Evolutionary conservation across 2,888 invertebrate species (phyloP), one percentile per base, ranked within the genome.

Genomic region (Caenorhabditis macrosperma): DNA sequence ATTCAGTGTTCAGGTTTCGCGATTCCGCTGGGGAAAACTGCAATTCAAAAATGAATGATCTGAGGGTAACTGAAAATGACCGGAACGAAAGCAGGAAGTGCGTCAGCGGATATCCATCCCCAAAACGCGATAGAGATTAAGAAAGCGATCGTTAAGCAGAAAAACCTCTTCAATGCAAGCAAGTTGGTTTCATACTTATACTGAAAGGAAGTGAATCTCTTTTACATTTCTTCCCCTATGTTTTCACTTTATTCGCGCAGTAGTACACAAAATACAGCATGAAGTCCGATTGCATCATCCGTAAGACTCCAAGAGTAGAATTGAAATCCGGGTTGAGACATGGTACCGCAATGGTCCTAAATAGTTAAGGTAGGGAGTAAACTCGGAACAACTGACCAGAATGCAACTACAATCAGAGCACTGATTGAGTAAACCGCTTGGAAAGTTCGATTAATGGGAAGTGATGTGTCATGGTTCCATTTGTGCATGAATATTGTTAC

Each of bases 21-120:
- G 59, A 59, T 44, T 59, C 59, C 0, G 59, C 59, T 1, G 59
- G 44, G 2, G 59, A 41, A 38, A 24, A 59, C 59, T 59, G 26
- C 15, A 59, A 59, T n/a, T 0, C 5, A 55, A 38, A 38, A 10
- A 12, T 9, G 3, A 38, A 12, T 5, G 33, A 10, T 12, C 9
- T 38, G 9, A 38, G 38, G 3, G 9, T 3, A 10, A 3, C 3
- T 38, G 5, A 3, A 12, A 38, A 15, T 38, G 9, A 38, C 38
- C 38, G 38, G 38, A 38, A 38, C 38, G 15, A 9, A 38, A 5
- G 38, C 38, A 9, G 38, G 38, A 12, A 38, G 38, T 5, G 3
- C 2, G 15, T 9, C 9, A 12, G 9, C 12, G 9, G 38, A 38
- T 9, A 38, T 38, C 12, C 3, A 5, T 12, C 9, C 38, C 38